A percentile compares a stretch with the other conserved stretches of the same genome.
phyloP scores from a whole-genome alignment of 2,113 vertebrate genomes.

The Cynoglossus semilaevis region DNA sequence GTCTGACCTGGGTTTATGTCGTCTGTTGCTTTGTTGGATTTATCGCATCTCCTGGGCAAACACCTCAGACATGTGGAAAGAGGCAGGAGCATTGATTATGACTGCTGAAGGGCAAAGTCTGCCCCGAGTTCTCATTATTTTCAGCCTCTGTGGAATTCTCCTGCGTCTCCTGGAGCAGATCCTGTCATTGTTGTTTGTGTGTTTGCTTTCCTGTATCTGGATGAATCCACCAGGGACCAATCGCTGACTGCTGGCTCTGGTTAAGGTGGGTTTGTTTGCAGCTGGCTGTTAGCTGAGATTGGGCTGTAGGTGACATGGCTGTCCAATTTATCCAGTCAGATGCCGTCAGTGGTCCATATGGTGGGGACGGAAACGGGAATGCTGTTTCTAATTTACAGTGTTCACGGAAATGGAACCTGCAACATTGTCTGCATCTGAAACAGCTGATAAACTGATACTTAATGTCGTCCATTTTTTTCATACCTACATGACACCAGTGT shows the following conservation, averaged over 20 bases:
- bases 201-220: not conserved
- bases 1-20: constrained; percentile 11
- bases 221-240: constrained; percentile 14
- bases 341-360: not conserved
- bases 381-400: too few species aligned
- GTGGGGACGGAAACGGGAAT: not conserved
- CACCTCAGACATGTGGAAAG: constrained; percentile 41
- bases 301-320: constrained; percentile 39
- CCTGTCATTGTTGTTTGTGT: not conserved
- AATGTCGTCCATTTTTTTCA: too few species aligned
- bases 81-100: constrained; percentile 52
- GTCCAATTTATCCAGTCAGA: constrained; percentile 28
- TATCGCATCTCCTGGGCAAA: not conserved
- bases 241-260: constrained; percentile 18
- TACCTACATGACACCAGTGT: too few species aligned
- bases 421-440: too few species aligned
- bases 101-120: constrained; percentile 60
- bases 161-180: not conserved
- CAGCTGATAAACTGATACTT: too few species aligned
- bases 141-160: constrained; percentile 57
- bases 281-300: constrained; percentile 29
- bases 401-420: too few species aligned
- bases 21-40: constrained; percentile 19
- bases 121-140: constrained; percentile 59
- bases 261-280: constrained; percentile 41